Percentiles rank a stretch among this genome's conserved stretches.
These are phyloP conservation scores for Nomada flava DNA, from an alignment of 2,888 invertebrate genomes.

Conservation along the genomic window DNA sequence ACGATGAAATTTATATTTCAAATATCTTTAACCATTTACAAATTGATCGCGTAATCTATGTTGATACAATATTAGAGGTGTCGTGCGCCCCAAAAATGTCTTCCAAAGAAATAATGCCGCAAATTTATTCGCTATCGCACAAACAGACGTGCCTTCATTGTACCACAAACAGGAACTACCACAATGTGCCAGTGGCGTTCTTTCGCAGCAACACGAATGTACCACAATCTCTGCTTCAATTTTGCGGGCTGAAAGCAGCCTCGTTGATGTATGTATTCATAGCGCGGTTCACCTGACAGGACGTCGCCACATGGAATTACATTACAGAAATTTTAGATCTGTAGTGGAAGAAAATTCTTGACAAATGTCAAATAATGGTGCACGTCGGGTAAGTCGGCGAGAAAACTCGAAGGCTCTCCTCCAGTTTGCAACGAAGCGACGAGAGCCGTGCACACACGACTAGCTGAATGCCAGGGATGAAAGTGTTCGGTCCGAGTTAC, in stretches of 20 bases:
- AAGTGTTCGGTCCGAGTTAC: slow-evolving; percentile 69
- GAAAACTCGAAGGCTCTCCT: slow-evolving; percentile 21
- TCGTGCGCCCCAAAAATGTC: too few relatives aligned
- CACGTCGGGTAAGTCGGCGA: neutral
- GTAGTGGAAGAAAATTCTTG: slow-evolving; percentile 13
- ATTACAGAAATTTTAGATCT: slow-evolving; percentile 32
- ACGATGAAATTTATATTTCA: too few relatives aligned
- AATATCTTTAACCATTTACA: too few relatives aligned
- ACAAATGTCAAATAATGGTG: slow-evolving; percentile 33
- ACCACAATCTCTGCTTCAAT: slow-evolving; percentile 4
- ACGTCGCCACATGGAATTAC: slow-evolving; percentile 35
- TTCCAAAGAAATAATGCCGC: neutral
- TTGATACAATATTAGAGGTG: too few relatives aligned
- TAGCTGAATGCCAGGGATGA: slow-evolving; percentile 37
- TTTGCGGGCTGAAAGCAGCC: slow-evolving; percentile 2
- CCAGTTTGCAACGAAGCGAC: slow-evolving; percentile 24
- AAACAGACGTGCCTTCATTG: too few relatives aligned
- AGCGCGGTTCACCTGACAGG: slow-evolving; percentile 13
- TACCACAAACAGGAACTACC: neutral
- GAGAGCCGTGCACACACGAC: slow-evolving; percentile 28
- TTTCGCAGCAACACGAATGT: neutral
- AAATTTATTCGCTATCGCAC: too few relatives aligned
- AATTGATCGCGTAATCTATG: too few relatives aligned
- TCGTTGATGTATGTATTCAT: neutral
- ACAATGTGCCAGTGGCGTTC: neutral